Base-by-base conservation (phyloP, 2,888 invertebrate genomes). In the Meiosimyza platycephala region DNA sequence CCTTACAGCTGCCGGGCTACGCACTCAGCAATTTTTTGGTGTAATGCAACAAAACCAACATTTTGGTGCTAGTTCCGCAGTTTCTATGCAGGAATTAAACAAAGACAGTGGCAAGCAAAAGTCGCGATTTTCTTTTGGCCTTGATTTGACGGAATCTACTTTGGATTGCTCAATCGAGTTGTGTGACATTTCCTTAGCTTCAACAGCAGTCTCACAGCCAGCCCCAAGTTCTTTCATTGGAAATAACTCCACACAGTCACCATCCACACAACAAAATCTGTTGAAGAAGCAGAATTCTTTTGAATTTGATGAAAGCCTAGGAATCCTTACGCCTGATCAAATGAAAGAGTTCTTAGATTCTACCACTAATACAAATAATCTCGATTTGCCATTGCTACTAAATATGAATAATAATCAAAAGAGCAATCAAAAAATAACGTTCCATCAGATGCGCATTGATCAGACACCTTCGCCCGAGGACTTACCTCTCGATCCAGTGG, bases 391-490 rank as follows among this genome's bases (percentile, higher is more conserved):
- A 66, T 65, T 83, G 18, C 63, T 79, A 15, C 85, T 89, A 16
- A 76, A 66, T 57, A 65, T 52, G 51, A 60, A 71, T 2, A 75
- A 89, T 73, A 88, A 89, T 79, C 9, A 33, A 50, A 22, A 16
- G 86, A 81, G 28, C 83, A 71, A 40, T 11, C 71, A 75, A 6
- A 89, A 84, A 71, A 75, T 82, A 70, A 76, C 78, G 1, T 75
- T 82, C n/a, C 84, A 85, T 74, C 85, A 86, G 57, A 80, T 86
- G 78, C 85, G 92, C 75, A 90, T 93, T 82, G 94, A 94, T 83
- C 92, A 94, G 81, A 95, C 95, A 1, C 95, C 95, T 1, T 95
- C 95, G 1, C 93, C 95, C 0, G 95, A 95, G 88, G 95, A 95
- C 82, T 87, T 95, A 68, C 95, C 95, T 0, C 87, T 95, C 52